Evolutionary conservation across 2,888 invertebrate species (phyloP), one percentile per base, ranked within the genome.

Genomic region (Aleiodes testaceus): DNA sequence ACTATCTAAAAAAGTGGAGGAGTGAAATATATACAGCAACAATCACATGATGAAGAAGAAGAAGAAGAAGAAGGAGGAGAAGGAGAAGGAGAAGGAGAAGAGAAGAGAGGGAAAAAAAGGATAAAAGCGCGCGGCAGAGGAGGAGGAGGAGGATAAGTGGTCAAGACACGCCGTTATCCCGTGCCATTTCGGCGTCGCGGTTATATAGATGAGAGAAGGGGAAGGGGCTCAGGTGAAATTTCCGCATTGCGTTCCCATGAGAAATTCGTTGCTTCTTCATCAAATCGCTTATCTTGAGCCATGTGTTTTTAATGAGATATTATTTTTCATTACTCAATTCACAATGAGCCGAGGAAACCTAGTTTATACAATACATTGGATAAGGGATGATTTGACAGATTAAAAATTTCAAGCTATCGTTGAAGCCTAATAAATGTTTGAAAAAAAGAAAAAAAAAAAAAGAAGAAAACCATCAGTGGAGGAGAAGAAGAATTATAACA

Each of bases 161-260:
- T 73, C 72, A 69, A 74, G 44, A 74, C 70, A 73, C 72, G 75
- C 78, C 78, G 79, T 79, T 79, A 78, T 75, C 75, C 78, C 73
- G 77, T 80, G 75, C 72, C 79, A 79, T 80, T 80, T 80, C 70
- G 80, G 77, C 75, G 69, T 74, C 63, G 77, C 70, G 74, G 72
- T 76, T 74, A 73, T 77, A 68, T 71, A 73, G 36, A 59, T 16
- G 68, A 72, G 72, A 72, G 74, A 71, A 72, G 72, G 70, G 73
- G 75, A 68, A 69, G 76, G 76, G 78, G 77, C 77, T 78, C 77
- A 75, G 77, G 74, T 79, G 81, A 82, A 84, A 81, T 82, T 83
- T 84, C 84, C 84, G 84, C 84, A 84, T 84, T 83, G 83, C 83
- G 75, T 81, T 84, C 81, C 80, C 83, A 80, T 80, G 80, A 59